Conservation (phyloP, 2,797 vertebrate species). For the Synaphobranchus kaupii region DNA sequence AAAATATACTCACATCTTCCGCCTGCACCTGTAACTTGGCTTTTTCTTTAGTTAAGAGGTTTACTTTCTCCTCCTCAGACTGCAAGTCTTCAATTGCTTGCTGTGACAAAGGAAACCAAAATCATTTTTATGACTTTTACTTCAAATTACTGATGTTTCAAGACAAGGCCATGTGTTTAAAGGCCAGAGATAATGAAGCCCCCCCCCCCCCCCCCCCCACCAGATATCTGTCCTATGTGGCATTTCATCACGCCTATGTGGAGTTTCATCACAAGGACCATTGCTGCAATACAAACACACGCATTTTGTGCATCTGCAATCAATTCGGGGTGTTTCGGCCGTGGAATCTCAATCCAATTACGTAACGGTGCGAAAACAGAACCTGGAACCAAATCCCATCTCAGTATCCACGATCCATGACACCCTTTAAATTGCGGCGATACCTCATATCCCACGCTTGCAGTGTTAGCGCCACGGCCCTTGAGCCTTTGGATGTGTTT, state of each 20-base stretch:
- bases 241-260: too few relatives aligned
- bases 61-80: conserved; percentile 77
- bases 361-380: neutral
- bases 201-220: neutral
- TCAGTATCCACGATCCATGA: neutral
- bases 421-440: neutral
- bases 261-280: neutral
- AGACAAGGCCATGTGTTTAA: neutral
- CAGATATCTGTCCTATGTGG: conserved; percentile 6
- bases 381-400: conserved; percentile 5
- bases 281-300: neutral
- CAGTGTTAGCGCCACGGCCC: neutral
- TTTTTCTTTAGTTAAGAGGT: conserved; percentile 72
- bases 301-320: conserved; percentile 14
- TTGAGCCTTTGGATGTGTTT: neutral
- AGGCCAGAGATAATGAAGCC: neutral
- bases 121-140: neutral
- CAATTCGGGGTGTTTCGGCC: conserved; percentile 13
- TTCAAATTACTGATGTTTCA: neutral
- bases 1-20: conserved; percentile 64
- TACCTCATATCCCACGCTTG: neutral
- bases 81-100: conserved; percentile 74
- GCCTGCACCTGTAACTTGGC: conserved; percentile 69
- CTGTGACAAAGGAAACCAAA: conserved; percentile 58
- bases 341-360: conserved; percentile 23